A percentile compares a stretch with the other conserved stretches of the same genome.
These are phyloP conservation scores for Leptonema lineaticorne DNA, from an alignment of 1,140 invertebrate species.

Conservation along the genomic window DNA sequence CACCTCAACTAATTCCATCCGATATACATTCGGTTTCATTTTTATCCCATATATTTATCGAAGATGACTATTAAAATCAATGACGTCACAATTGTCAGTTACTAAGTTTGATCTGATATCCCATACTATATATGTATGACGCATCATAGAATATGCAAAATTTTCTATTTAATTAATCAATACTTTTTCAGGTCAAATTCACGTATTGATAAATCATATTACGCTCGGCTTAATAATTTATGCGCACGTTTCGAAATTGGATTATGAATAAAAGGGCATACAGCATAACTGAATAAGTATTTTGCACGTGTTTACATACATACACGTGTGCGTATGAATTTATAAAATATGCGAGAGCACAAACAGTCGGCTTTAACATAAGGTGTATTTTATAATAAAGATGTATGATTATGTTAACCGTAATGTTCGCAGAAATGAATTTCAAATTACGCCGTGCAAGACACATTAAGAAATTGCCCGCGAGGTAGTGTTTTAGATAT, in stretches of 20 bases:
- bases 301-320: not conserved
- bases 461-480: not conserved
- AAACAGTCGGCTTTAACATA: no score
- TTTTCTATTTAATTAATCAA: not conserved
- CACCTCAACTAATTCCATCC: not conserved
- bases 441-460: not conserved
- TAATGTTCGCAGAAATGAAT: not conserved
- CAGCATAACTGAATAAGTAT: slow-evolving; percentile 2
- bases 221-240: not conserved
- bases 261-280: not conserved
- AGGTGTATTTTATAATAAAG: not conserved
- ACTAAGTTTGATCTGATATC: not conserved
- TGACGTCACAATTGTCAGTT: not conserved
- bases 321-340: not conserved
- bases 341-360: no score
- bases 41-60: not conserved
- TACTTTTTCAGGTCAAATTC: not conserved
- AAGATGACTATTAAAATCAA: no score
- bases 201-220: not conserved
- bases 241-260: not conserved
- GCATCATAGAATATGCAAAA: no score
- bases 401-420: slow-evolving; percentile 2
- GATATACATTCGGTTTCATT: slow-evolving; percentile 3
- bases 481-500: no score
- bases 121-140: not conserved